Percentiles rank a stretch among this genome's conserved stretches.
phyloP scores from a whole-genome alignment of 2,888 invertebrate genomes.

The Chaitophorus viminalis region DNA sequence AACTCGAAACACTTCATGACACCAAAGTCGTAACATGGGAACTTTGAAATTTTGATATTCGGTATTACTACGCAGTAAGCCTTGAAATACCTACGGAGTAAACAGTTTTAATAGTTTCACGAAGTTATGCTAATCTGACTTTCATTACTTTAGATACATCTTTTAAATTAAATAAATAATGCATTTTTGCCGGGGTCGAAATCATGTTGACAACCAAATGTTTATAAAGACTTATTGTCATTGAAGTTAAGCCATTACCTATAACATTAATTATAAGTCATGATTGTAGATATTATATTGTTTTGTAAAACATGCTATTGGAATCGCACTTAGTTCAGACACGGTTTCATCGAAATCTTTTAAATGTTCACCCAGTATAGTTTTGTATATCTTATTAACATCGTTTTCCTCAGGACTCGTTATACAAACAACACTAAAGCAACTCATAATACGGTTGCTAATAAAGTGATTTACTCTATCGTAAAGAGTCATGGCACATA shows the following conservation, averaged over 20 bases:
- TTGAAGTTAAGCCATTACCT: slow-evolving; percentile 20
- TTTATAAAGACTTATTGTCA: slow-evolving; percentile 72
- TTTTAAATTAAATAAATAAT: slow-evolving; percentile 88
- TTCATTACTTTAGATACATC: slow-evolving; percentile 82
- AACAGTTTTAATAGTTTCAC: not conserved
- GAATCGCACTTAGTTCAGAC: slow-evolving; percentile 69
- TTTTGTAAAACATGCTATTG: not conserved
- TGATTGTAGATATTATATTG: too few relatives aligned
- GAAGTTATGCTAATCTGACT: not conserved
- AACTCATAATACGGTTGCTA: slow-evolving; percentile 80
- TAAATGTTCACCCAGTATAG: slow-evolving; percentile 84
- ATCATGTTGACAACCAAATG: slow-evolving; percentile 78
- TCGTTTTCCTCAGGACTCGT: slow-evolving; percentile 84
- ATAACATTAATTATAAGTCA: not conserved
- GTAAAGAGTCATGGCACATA: slow-evolving; percentile 82
- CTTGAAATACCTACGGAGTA: slow-evolving; percentile 73
- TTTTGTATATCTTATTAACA: slow-evolving; percentile 83
- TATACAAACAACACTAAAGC: slow-evolving; percentile 81
- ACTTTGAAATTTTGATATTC: slow-evolving; percentile 80
- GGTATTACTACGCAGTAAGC: slow-evolving; percentile 79
- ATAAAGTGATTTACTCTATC: slow-evolving; percentile 88
- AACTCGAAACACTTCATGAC: slow-evolving; percentile 86
- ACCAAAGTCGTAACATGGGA: slow-evolving; percentile 82
- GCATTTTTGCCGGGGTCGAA: slow-evolving; percentile 89
- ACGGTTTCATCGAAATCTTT: slow-evolving; percentile 82